Evolutionary conservation across 1,140 invertebrate genomes (phyloP).

Genomic region (Drosophila simulans): DNA sequence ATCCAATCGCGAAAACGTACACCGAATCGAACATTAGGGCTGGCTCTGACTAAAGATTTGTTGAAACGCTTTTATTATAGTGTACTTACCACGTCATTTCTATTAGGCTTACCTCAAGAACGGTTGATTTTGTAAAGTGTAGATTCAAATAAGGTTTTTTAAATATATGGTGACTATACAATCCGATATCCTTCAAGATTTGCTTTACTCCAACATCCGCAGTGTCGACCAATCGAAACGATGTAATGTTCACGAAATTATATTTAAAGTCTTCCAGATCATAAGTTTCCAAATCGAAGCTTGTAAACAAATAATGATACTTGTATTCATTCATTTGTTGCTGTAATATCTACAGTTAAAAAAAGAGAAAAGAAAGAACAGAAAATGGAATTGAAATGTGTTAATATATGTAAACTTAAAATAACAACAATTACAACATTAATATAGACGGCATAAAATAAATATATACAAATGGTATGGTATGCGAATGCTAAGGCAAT

Average conservation of each 20-base stretch:
- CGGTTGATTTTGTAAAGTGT: constrained; percentile 22
- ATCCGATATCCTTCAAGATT: constrained; percentile 92
- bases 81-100: neutral
- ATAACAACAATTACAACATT: neutral
- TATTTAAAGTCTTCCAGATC: constrained; percentile 97
- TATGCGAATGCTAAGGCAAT: too few relatives aligned
- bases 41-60: constrained; percentile 91
- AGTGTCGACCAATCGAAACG: constrained; percentile 93
- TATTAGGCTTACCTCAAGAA: constrained; percentile 49
- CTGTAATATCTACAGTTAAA: constrained; percentile 91
- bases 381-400: neutral
- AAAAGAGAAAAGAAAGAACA: neutral
- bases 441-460: too few relatives aligned
- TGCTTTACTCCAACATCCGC: constrained; percentile 91
- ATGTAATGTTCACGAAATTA: constrained; percentile 97
- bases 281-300: constrained; percentile 95
- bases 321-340: constrained; percentile 97
- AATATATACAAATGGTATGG: too few relatives aligned
- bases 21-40: constrained; percentile 96
- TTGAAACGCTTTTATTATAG: neutral
- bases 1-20: constrained; percentile 93
- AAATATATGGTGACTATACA: constrained; percentile 31
- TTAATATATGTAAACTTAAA: too few relatives aligned
- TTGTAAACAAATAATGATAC: constrained; percentile 97
- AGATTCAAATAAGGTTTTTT: constrained; percentile 13